Conservation (phyloP, 2,113 vertebrate genomes). For the Madoqua kirkii region DNA sequence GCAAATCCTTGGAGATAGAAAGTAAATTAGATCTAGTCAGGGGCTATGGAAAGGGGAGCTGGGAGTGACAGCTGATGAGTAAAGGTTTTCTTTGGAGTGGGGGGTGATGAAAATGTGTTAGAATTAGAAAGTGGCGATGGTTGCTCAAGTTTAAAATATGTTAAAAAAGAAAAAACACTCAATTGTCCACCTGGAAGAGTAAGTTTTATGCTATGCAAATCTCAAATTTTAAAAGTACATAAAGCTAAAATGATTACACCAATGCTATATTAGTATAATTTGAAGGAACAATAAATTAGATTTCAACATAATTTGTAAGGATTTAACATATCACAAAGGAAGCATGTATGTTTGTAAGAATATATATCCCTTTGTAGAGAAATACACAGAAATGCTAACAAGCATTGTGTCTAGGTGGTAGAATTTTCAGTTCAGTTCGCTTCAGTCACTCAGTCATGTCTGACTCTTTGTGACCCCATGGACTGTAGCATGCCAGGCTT, state of each 20-base stretch:
- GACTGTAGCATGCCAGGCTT: neutral
- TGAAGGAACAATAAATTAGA: neutral
- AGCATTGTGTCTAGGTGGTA: neutral
- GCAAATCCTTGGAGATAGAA: neutral
- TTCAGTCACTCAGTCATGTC: neutral
- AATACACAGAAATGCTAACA: neutral
- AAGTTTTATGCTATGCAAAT: neutral
- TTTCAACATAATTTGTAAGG: neutral
- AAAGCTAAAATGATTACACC: neutral
- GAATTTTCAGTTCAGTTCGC: neutral
- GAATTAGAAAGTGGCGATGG: neutral
- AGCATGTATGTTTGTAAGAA: neutral
- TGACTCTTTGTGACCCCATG: rapidly evolving
- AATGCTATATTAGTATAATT: neutral
- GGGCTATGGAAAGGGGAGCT: neutral
- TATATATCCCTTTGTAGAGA: neutral
- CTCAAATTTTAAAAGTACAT: neutral
- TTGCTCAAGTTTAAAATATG: neutral
- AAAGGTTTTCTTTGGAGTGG: neutral
- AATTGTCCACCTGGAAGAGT: neutral
- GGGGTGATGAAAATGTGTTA: neutral
- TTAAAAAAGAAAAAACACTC: neutral
- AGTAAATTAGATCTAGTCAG: neutral
- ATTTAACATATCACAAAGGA: neutral
- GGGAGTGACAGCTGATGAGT: neutral